These are phyloP conservation scores for Apocrypta bakeri DNA, from an alignment of 1,140 invertebrate species.

Conservation along the genomic window DNA sequence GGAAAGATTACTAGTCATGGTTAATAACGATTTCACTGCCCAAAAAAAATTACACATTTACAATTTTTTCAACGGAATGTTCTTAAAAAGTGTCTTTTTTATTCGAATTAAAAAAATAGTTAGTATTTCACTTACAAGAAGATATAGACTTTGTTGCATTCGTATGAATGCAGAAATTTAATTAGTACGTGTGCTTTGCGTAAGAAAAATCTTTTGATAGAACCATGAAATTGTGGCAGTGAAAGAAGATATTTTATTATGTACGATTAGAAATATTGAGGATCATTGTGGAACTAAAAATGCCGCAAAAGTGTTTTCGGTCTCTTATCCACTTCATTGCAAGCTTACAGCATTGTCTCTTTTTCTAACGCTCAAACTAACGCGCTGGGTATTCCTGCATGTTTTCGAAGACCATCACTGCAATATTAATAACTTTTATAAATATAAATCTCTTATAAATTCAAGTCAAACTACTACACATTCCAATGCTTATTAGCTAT, in stretches of 20 bases:
- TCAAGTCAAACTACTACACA: background rate
- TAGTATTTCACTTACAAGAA: constrained; percentile 35
- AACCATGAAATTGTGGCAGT: constrained; percentile 46
- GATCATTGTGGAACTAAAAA: constrained; percentile 21
- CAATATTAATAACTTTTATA: constrained; percentile 25
- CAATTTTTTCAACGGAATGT: constrained; percentile 25
- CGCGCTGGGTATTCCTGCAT: constrained; percentile 32
- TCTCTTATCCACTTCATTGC: too few relatives aligned
- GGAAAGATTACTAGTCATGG: constrained; percentile 10
- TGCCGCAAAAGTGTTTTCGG: background rate
- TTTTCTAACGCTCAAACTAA: constrained; percentile 21
- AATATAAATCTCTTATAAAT: constrained; percentile 2
- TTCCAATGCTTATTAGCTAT: background rate
- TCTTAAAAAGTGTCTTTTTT: constrained; percentile 19
- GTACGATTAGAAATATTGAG: constrained; percentile 31
- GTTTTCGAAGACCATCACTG: constrained; percentile 38
- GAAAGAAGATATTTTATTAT: constrained; percentile 46
- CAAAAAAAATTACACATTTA: constrained; percentile 30
- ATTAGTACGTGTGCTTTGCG: background rate
- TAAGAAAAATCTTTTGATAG: constrained; percentile 32
- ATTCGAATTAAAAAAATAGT: constrained; percentile 38
- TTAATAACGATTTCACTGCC: constrained; percentile 31
- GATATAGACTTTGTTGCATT: constrained; percentile 20
- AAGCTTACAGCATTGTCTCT: background rate
- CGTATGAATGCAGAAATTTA: background rate